Percentiles rank a stretch among this genome's conserved stretches.
Conservation (phyloP, 2,113 vertebrate species). For the Ciconia boyciana region DNA sequence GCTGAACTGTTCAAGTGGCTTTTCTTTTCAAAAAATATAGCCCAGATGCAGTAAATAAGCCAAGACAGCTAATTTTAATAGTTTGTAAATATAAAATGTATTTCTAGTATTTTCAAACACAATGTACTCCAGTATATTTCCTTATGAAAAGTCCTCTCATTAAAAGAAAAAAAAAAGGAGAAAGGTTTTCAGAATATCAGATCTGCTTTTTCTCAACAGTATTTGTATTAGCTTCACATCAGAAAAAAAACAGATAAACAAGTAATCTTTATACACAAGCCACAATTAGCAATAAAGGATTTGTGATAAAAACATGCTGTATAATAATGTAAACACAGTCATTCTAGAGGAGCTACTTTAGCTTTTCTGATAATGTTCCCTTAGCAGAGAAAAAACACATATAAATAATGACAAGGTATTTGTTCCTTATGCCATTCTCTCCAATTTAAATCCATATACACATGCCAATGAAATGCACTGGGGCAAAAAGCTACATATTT, state of each 20-base stretch:
- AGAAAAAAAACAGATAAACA: background rate
- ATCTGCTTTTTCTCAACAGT: background rate
- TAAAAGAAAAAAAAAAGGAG: background rate
- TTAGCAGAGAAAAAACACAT: background rate
- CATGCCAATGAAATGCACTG: background rate
- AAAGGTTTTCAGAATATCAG: background rate
- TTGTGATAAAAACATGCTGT: background rate
- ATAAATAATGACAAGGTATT: background rate
- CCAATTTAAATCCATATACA: background rate
- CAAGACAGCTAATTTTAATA: background rate
- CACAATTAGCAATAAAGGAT: background rate
- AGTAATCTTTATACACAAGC: background rate
- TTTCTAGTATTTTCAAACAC: background rate
- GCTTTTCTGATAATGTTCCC: background rate
- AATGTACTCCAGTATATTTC: background rate
- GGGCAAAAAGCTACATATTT: background rate
- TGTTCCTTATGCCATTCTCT: background rate
- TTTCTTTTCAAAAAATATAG: background rate
- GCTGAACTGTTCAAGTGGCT: background rate
- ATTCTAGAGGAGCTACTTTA: background rate
- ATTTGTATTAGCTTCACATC: background rate
- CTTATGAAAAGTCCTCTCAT: background rate
- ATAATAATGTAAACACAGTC: background rate
- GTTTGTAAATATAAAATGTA: background rate
- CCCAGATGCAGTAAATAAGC: background rate